Conservation (phyloP, 2,113 vertebrate species). For the Microcebus jonahi region DNA sequence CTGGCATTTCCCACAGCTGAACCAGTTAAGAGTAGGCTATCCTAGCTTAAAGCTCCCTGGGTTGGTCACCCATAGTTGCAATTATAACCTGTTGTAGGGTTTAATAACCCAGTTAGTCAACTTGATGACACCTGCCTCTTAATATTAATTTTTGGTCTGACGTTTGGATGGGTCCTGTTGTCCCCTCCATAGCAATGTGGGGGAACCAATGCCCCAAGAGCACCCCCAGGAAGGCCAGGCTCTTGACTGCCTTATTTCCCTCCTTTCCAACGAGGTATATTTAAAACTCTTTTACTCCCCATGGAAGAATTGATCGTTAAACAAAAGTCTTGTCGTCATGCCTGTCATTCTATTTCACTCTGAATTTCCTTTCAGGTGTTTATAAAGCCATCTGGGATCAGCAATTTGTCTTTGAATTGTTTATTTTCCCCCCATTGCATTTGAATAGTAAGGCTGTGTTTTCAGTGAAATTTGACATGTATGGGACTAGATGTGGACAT, state of each 20-base stretch:
- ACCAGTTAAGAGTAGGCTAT: background rate
- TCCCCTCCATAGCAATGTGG: background rate
- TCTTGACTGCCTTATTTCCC: background rate
- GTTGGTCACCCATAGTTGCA: background rate
- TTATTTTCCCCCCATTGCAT: background rate
- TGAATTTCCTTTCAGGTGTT: slow-evolving; percentile 58
- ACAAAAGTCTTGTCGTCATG: slow-evolving; percentile 47
- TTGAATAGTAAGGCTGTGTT: slow-evolving; percentile 53
- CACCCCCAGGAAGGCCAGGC: background rate
- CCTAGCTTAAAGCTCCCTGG: background rate
- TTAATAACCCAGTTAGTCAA: background rate
- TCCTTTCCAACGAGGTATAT: background rate
- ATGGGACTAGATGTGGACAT: slow-evolving; percentile 35
- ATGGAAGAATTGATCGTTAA: slow-evolving; percentile 29
- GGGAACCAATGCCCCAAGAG: background rate
- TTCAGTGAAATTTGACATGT: slow-evolving; percentile 61
- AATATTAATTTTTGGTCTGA: slow-evolving; percentile 31
- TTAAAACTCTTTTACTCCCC: slow-evolving; percentile 21
- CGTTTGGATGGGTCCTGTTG: background rate
- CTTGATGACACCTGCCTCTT: background rate
- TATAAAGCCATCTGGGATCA: slow-evolving; percentile 40
- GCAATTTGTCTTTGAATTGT: slow-evolving; percentile 20
- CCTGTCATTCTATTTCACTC: slow-evolving; percentile 53
- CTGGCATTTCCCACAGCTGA: background rate
- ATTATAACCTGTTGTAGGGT: background rate